Base-by-base conservation (phyloP, 2,888 invertebrate genomes). In the Phortica okadai region DNA sequence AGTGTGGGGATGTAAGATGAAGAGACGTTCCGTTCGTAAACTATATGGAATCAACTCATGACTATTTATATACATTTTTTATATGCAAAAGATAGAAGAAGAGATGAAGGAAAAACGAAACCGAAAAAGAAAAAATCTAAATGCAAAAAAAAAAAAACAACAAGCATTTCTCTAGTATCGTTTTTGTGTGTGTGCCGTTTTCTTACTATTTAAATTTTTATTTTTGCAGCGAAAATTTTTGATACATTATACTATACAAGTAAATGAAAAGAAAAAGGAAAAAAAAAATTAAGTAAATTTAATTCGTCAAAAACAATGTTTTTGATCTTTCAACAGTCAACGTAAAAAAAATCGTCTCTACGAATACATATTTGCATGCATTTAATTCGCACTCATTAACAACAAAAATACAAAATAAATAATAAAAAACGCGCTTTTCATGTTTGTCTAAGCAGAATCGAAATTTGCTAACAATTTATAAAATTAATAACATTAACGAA, bases 101-200 rank as follows among this genome's bases (percentile, higher is more conserved):
- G 54, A 67, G 64, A 64, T 64, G 77, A 83, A 80, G 79, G 82
- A 84, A 85, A 85, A 83, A 84, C 80, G 82, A 83, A 83, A 81
- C 79, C 82, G 82, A 83, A 81, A 79, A 44, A 82, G 41, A 8
- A 41, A 64, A 69, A 50, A 25, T 7, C 2, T 5, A 56, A 56
- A 56, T 54, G n/a, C 54, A n/a, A 54, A 54, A 54, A 14, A 10
- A 56, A 14, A 50, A 50, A 50, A 50, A 10, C 45, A 11, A 50
- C 50, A 50, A 11, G 14, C 14, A 50, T 14, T 11, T 50, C 14
- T 50, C 50, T 11, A 14, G 14, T 50, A 14, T 50, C 14, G 50
- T 50, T 50, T 50, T 50, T 8, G 50, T 50, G 50, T 50, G 50
- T 50, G 50, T 50, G 50, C 50, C 14, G 50, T 50, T 50, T 50